These are phyloP conservation scores for Linyphia triangularis DNA, from an alignment of 2,888 invertebrate species.

Conservation along the genomic window DNA sequence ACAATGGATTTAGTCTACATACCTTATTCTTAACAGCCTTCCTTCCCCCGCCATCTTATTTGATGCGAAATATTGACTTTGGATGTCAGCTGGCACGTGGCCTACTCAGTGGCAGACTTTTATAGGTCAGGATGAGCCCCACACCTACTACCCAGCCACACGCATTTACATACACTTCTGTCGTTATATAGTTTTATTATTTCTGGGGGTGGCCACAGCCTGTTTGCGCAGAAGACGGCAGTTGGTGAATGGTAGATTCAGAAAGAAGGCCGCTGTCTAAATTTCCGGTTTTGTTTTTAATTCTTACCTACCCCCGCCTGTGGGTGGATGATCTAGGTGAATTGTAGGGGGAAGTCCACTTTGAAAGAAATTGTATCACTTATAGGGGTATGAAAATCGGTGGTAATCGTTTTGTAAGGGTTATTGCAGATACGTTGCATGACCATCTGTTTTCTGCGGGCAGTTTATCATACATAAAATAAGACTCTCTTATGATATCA, in stretches of 20 bases:
- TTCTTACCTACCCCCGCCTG: constrained; percentile 26
- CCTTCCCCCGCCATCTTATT: constrained; percentile 16
- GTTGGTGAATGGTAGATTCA: constrained; percentile 54
- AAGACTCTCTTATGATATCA: no score
- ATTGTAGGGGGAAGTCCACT: constrained; percentile 3
- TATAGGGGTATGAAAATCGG: no score
- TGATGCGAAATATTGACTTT: constrained; percentile 64
- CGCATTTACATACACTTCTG: constrained; percentile 54
- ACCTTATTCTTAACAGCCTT: neutral
- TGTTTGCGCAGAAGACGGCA: constrained; percentile 44
- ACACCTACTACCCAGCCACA: constrained; percentile 58
- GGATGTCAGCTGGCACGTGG: constrained; percentile 59
- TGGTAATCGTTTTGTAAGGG: no score
- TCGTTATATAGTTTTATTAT: constrained; percentile 59
- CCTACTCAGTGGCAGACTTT: constrained; percentile 49
- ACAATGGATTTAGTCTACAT: constrained; percentile 50
- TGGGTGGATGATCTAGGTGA: constrained; percentile 10
- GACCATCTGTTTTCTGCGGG: no score
- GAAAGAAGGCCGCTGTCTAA: constrained; percentile 42
- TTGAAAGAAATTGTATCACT: no score
- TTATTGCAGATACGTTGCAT: no score
- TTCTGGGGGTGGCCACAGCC: constrained; percentile 18
- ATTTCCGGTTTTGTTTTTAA: constrained; percentile 63
- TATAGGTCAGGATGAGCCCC: constrained; percentile 69
- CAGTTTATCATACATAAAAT: no score